Base-by-base conservation (phyloP, 2,888 invertebrate species). In the Linnaemya vulpina region DNA sequence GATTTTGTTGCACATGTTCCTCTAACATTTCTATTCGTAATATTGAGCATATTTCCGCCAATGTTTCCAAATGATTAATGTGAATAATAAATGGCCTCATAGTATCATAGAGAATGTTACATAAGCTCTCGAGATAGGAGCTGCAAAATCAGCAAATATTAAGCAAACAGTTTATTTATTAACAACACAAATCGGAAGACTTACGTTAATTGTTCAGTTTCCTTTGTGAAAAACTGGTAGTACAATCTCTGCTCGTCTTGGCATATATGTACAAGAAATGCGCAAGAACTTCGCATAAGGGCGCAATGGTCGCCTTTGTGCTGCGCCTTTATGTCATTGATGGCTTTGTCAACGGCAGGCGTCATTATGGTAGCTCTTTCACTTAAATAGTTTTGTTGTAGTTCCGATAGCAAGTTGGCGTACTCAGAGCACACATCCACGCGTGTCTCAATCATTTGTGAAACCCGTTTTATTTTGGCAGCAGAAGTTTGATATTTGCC, bases 401-500 rank as follows among this genome's bases (percentile, higher is more conserved):
- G 95, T 90, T 98, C 98, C 1, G 93, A 91, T 46, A 98, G 93
- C 11, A 97, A 93, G 53, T 95, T 94, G 40, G 94, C 94, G 91
- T 93, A 98, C 94, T 97, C 97, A 51, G 95, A 93, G 90, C 95
- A 95, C 83, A 94, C 94, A 70, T 95, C 95, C 0, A 95, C 94
- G 74, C 98, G 94, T 1, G 94, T 93, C 92, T 99, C 98, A 35
- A 99, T 94, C 88, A 98, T 95, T 84, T 95, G 94, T 58, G 98
- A 95, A 10, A 99, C 94, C 81, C 95, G 94, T 89, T 95, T 96
- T 0, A 98, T 94, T 90, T 97, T 96, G 0, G 96, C 95, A 0
- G 98, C 96, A n/a, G 97, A 96, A 0, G 97, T 96, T 91, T 98
- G 97, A 91, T 99, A 99, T 93, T 98, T 97, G 0, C 98, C 98